Evolutionary conservation across 2,113 vertebrate species (phyloP), one percentile per base, ranked within the genome.

Genomic region (Caracal caracal): DNA sequence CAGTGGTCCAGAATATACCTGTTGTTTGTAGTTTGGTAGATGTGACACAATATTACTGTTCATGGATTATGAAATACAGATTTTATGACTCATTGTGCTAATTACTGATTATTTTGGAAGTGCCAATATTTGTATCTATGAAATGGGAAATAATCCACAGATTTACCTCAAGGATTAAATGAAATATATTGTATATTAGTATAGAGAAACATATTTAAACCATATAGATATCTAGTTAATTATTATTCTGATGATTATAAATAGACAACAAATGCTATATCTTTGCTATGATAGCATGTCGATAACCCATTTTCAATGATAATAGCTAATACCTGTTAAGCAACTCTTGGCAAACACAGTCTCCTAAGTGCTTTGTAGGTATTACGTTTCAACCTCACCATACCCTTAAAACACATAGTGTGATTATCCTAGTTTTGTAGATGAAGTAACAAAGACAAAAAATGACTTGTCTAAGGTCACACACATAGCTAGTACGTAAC

Each of bases 161-260:
- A 71, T 51, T 87, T 56, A 10, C 16, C 51, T 49, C 15, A 65
- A 47, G 10, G 20, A 33, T 68, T 78, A 40, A 37, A 33, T 71
- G 13, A 53, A 6, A 90, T 51, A 53, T 2, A 81, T 13, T 3
- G 1, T 43, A 2, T 79, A 79, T n/a, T 93, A 88, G 68, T 6
- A 83, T 3, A 73, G 28, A 53, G 2, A 90, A 86, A 6, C 30
- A 70, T 37, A 68, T 2, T 51, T 71, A 80, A 88, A 37, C 61
- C n/a, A 71, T 35, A 66, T 3, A 86, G 0, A 80, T 71, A 49
- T 88, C 91, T 51, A 30, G 10, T 61, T 81, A 33, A 75, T 65
- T 59, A 35, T 19, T n/a, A 95, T 87, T 89, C 83, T 76, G 93
- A 75, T 84, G 71, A 88, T 78, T 9, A 85, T 61, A 63, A 86